Evolutionary conservation across 2,888 invertebrate species (phyloP).

Genomic region (Oithona nana): DNA sequence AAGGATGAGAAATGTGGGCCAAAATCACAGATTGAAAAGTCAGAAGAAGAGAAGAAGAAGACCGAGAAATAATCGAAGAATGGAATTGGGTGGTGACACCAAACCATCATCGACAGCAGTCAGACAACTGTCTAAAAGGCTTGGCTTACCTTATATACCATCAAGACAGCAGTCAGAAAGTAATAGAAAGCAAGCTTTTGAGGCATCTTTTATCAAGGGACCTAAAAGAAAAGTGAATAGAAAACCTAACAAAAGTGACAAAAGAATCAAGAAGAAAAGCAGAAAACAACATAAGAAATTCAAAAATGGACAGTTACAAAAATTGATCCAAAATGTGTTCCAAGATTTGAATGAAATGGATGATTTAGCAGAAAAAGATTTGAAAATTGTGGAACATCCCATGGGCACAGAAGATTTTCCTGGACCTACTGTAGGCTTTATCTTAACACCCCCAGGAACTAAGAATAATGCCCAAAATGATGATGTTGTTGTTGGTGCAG

Average conservation of each 20-base stretch:
- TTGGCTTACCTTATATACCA: neutral
- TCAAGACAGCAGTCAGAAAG: neutral
- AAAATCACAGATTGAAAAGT: too few relatives aligned
- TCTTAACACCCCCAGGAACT: too few relatives aligned
- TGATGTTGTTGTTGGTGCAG: too few relatives aligned
- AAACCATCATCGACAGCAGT: neutral
- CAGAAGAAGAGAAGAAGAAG: neutral
- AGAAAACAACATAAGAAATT: too few relatives aligned
- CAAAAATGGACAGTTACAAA: too few relatives aligned
- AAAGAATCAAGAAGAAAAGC: too few relatives aligned
- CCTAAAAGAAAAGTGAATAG: neutral
- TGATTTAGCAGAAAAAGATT: neutral
- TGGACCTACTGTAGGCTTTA: too few relatives aligned
- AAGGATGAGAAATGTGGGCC: too few relatives aligned
- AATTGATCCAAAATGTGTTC: neutral
- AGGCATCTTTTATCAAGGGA: neutral
- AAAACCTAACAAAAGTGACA: neutral
- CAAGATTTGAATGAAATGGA: neutral
- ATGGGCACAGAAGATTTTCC: too few relatives aligned
- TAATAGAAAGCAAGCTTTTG: neutral
- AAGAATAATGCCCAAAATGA: too few relatives aligned
- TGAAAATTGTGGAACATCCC: too few relatives aligned
- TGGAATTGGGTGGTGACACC: neutral
- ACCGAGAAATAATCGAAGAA: neutral
- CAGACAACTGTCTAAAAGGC: neutral